Evolutionary conservation across 64 coral and sea anemone species (phyloP).

Genomic region (Actinia tenebrosa): DNA sequence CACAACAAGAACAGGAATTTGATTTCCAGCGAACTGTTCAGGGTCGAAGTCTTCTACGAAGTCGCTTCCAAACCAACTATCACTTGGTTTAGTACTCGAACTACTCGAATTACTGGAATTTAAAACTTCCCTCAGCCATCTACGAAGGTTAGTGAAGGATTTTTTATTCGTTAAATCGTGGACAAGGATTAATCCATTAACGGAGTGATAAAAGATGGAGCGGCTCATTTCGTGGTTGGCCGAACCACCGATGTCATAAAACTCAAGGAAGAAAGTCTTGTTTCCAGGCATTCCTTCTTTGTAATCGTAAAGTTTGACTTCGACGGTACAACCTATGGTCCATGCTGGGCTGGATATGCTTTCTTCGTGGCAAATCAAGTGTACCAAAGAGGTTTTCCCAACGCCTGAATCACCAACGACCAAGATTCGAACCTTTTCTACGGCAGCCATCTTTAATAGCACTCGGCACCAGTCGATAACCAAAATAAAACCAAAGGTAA

Average conservation of each 20-base stretch:
- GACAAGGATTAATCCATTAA: conserved; percentile 94
- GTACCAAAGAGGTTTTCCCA: conserved; percentile 94
- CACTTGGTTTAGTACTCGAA: conserved; percentile 37
- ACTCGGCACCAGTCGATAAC: conserved; percentile 1
- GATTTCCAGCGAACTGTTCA: conserved; percentile 96
- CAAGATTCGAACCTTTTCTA: conserved; percentile 80
- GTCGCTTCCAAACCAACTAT: conserved; percentile 74
- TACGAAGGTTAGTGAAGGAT: conserved; percentile 83
- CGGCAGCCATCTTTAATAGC: conserved; percentile 83
- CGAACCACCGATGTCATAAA: conserved; percentile 95
- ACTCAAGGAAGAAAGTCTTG: conserved; percentile 91
- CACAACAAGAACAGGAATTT: conserved; percentile 89
- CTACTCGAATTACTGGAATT: conserved; percentile 66
- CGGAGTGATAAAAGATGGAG: conserved; percentile 84
- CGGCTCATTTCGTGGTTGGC: conserved; percentile 86
- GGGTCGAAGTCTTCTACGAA: conserved; percentile 78
- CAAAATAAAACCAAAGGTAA: conserved; percentile 6
- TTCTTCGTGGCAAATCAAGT: conserved; percentile 90
- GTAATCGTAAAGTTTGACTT: conserved; percentile 89
- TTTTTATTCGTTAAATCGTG: conserved; percentile 98
- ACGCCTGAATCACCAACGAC: conserved; percentile 98
- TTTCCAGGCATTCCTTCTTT: conserved; percentile 68
- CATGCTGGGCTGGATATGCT: conserved; percentile 68
- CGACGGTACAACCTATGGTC: conserved; percentile 80
- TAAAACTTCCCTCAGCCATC: conserved; percentile 87